Percentiles rank a stretch among this genome's conserved stretches.
These are phyloP conservation scores for Lycophotia porphyrea DNA, from an alignment of 2,888 invertebrate species.

Conservation along the genomic window DNA sequence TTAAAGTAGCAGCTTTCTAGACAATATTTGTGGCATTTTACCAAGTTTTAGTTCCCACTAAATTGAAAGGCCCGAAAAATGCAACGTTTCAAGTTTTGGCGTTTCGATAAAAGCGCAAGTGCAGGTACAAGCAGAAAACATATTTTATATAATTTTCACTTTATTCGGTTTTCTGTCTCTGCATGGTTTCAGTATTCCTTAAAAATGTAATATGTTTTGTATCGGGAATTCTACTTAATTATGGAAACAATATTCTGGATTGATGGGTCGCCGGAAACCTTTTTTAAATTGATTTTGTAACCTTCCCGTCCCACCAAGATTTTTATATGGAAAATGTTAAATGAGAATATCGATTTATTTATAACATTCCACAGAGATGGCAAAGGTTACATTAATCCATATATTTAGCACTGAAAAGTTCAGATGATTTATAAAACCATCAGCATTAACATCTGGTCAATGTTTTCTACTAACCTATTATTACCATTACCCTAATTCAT, in stretches of 20 bases:
- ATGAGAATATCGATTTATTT: conserved; percentile 54
- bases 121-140: background rate
- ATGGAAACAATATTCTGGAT: conserved; percentile 62
- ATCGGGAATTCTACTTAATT: conserved; percentile 60
- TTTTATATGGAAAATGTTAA: conserved; percentile 37
- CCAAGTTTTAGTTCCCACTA: background rate
- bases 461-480: conserved; percentile 24
- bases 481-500: conserved; percentile 23
- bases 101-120: background rate
- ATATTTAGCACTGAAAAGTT: conserved; percentile 43
- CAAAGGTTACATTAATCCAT: conserved; percentile 32
- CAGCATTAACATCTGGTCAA: conserved; percentile 34
- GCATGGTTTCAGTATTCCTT: background rate
- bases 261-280: conserved; percentile 53
- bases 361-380: conserved; percentile 28
- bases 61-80: background rate
- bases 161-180: background rate
- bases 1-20: conserved; percentile 22
- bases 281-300: conserved; percentile 64
- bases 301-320: conserved; percentile 39
- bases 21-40: background rate
- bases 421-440: conserved; percentile 36
- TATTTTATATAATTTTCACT: background rate
- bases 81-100: background rate
- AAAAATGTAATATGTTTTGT: conserved; percentile 30